These are phyloP conservation scores for Burhinus bistriatus DNA, from an alignment of 2,113 vertebrate genomes.

Conservation along the genomic window DNA sequence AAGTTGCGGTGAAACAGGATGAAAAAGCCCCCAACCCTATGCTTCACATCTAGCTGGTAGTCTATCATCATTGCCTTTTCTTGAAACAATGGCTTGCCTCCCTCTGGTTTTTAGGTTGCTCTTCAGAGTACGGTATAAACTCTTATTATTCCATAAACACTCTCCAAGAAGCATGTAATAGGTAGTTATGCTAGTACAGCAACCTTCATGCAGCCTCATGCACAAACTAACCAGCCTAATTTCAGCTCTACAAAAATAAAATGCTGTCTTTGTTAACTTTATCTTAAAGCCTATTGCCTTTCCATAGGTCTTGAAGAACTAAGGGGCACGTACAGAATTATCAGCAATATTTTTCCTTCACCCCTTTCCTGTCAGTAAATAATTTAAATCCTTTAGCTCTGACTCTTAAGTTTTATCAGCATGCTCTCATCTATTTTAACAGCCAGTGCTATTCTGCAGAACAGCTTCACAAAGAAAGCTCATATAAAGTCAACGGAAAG, in stretches of 20 bases:
- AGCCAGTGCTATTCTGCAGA: neutral
- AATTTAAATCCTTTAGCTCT: neutral
- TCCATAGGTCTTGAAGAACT: neutral
- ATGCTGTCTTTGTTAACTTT: neutral
- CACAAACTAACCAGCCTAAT: neutral
- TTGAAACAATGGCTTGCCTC: neutral
- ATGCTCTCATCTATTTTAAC: neutral
- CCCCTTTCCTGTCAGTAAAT: neutral
- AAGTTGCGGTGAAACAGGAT: neutral
- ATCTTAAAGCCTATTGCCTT: neutral
- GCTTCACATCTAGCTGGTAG: neutral
- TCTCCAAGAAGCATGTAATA: neutral
- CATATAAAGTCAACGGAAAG: neutral
- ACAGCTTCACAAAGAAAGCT: neutral
- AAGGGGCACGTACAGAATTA: neutral
- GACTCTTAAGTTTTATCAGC: neutral
- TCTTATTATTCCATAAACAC: neutral
- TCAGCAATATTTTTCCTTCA: neutral
- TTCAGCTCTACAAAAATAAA: neutral
- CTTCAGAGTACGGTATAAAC: neutral
- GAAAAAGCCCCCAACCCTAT: neutral
- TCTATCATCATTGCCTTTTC: neutral
- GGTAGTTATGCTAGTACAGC: neutral
- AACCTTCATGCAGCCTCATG: neutral
- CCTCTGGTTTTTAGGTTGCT: neutral